A percentile compares a stretch with the other conserved stretches of the same genome.
phyloP scores from a whole-genome alignment of 2,113 vertebrate genomes.

The Lepus americanus region DNA sequence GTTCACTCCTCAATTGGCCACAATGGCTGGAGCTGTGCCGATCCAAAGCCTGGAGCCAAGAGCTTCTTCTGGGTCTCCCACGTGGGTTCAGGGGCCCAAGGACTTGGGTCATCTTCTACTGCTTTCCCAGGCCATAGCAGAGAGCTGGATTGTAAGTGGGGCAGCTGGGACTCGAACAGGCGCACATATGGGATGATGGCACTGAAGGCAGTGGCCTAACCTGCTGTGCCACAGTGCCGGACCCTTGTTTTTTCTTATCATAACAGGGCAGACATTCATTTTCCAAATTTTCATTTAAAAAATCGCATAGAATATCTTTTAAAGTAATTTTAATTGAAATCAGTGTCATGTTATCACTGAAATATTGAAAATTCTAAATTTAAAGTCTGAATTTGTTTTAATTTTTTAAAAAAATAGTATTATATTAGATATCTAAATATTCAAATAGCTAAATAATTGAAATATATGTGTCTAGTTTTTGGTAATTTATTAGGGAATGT shows the following conservation, averaged over 20 bases:
- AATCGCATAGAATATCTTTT: neutral
- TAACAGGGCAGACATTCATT: neutral
- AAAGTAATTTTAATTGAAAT: slow-evolving; percentile 37
- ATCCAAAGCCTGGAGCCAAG: too few species aligned
- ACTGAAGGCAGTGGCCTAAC: too few species aligned
- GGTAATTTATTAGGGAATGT: neutral
- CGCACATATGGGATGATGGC: too few species aligned
- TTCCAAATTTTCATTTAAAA: neutral
- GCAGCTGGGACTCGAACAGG: too few species aligned
- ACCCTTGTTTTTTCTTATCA: neutral
- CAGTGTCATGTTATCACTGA: neutral
- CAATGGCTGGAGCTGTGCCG: too few species aligned
- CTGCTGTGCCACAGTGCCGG: too few species aligned
- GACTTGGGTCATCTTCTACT: too few species aligned
- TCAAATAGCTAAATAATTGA: neutral
- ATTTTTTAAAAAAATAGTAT: neutral
- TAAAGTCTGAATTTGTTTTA: neutral
- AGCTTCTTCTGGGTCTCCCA: too few species aligned
- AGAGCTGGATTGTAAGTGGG: too few species aligned
- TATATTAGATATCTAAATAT: neutral
- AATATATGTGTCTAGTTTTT: neutral
- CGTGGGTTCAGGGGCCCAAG: too few species aligned
- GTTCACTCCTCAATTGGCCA: too few species aligned
- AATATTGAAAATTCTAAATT: neutral
- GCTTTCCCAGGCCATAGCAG: too few species aligned